phyloP scores from a whole-genome alignment of 2,797 vertebrate genomes.

The Lates japonicus region DNA sequence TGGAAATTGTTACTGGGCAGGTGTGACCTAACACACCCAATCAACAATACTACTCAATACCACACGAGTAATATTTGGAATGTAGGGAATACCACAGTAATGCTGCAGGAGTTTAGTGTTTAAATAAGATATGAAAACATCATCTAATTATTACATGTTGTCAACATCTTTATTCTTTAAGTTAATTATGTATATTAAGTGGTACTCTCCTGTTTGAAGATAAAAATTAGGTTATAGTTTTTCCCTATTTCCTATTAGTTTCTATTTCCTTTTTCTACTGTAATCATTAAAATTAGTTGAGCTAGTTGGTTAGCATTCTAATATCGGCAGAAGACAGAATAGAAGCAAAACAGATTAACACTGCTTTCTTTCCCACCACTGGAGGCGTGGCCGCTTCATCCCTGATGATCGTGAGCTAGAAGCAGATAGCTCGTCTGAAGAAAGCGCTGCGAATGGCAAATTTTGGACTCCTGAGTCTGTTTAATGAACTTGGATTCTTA shows the following conservation, averaged over 20 bases:
- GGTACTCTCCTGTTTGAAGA: too few relatives aligned
- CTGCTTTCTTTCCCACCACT: too few relatives aligned
- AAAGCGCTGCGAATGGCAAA: background rate
- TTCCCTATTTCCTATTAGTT: background rate
- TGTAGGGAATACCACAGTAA: background rate
- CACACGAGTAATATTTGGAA: background rate
- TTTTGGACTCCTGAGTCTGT: conserved; percentile 31
- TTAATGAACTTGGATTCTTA: conserved; percentile 32
- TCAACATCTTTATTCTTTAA: background rate
- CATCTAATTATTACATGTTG: background rate
- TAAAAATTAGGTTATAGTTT: background rate
- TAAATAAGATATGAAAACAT: background rate
- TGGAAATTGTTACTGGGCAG: background rate
- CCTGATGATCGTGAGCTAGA: background rate
- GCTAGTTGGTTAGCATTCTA: too few relatives aligned
- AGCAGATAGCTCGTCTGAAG: conserved; percentile 21
- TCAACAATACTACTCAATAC: background rate
- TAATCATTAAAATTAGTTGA: background rate
- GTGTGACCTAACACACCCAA: conserved; percentile 13
- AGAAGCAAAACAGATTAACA: too few relatives aligned
- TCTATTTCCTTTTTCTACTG: background rate
- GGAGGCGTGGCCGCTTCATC: too few relatives aligned
- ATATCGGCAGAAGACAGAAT: too few relatives aligned
- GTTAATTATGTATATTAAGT: background rate
- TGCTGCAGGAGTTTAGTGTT: conserved; percentile 2